Evolutionary conservation across 1,140 invertebrate genomes (phyloP).

Genomic region (Dryas iulia): DNA sequence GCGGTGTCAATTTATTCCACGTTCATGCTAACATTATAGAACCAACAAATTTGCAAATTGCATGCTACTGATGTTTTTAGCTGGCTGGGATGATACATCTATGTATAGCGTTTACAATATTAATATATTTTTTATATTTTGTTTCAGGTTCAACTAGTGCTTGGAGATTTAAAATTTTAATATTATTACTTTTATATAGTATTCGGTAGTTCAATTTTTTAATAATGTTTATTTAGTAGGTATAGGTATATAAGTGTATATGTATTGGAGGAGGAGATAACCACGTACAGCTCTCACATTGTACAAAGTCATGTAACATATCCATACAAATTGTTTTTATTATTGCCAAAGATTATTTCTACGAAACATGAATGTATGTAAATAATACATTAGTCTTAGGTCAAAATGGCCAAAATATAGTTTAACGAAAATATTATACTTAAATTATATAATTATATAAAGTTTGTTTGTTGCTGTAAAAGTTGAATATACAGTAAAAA

Average conservation of each 20-base stretch:
- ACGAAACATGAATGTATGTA: constrained; percentile 11
- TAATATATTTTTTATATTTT: constrained; percentile 6
- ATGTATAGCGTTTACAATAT: neutral
- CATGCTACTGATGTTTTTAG: neutral
- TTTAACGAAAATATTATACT: neutral
- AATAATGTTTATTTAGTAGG: neutral
- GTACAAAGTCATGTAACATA: constrained; percentile 37
- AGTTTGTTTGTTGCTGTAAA: neutral
- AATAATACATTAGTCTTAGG: constrained; percentile 24
- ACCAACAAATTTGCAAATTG: constrained; percentile 15
- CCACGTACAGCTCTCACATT: constrained; percentile 17
- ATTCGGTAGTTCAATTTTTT: constrained; percentile 36
- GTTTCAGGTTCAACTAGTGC: constrained; percentile 31
- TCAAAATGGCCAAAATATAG: constrained; percentile 27
- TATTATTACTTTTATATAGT: constrained; percentile 26
- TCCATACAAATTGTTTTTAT: constrained; percentile 13
- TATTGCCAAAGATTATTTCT: constrained; percentile 2
- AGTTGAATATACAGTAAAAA: neutral
- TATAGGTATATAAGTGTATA: neutral
- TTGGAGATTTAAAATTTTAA: constrained; percentile 23
- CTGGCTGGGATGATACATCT: neutral
- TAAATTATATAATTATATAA: neutral
- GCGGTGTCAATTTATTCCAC: constrained; percentile 11
- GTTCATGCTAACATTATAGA: neutral
- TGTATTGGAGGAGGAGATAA: neutral